These are phyloP conservation scores for Deladenus siricidicola DNA, from an alignment of 2,888 invertebrate genomes.

Conservation along the genomic window DNA sequence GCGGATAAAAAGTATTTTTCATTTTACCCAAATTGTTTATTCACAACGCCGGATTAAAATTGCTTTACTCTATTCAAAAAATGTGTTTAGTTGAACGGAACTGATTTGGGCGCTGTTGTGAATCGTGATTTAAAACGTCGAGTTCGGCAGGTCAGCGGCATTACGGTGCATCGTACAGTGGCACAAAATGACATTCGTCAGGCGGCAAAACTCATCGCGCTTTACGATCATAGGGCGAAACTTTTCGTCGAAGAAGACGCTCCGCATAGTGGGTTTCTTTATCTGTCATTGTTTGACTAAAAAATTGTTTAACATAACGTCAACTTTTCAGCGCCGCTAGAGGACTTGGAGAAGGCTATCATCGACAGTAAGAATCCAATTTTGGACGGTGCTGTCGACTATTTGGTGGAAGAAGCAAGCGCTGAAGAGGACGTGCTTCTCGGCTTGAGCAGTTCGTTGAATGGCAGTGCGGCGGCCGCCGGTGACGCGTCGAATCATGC, in stretches of 20 bases:
- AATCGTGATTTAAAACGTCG: constrained; percentile 90
- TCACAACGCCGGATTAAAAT: too few species aligned
- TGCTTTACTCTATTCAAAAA: too few species aligned
- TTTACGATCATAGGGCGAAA: constrained; percentile 55
- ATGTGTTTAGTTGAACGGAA: constrained; percentile 80
- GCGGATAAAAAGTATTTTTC: too few species aligned
- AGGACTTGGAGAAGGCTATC: constrained; percentile 42
- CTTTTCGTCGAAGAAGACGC: constrained; percentile 41
- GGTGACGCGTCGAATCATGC: constrained; percentile 12
- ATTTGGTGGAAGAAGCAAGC: constrained; percentile 81
- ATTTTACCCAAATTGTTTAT: too few species aligned
- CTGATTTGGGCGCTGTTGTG: constrained; percentile 86
- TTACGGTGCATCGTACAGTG: constrained; percentile 78
- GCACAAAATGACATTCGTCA: constrained; percentile 56
- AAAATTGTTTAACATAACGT: background rate
- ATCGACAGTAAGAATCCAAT: constrained; percentile 69
- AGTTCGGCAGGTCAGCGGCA: constrained; percentile 81
- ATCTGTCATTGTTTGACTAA: background rate
- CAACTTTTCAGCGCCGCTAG: constrained; percentile 7
- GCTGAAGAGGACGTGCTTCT: constrained; percentile 88
- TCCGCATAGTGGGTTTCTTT: background rate
- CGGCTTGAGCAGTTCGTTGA: constrained; percentile 35
- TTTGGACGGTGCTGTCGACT: constrained; percentile 90
- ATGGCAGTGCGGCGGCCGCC: constrained; percentile 1
- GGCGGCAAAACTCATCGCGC: constrained; percentile 57